Evolutionary conservation across 1,140 invertebrate genomes (phyloP).

Genomic region (Solen grandis): DNA sequence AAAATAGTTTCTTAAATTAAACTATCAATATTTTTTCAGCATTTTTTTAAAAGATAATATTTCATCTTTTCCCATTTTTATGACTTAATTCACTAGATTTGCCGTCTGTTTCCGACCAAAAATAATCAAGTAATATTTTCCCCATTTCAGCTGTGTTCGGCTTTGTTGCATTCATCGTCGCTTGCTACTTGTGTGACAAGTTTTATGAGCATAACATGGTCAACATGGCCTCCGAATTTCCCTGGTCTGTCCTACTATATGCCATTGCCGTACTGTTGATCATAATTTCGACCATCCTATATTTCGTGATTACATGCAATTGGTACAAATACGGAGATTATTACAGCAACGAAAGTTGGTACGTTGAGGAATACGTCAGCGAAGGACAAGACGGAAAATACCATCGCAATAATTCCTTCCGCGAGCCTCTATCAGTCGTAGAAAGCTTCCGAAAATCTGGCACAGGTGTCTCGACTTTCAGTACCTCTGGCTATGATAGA

Average conservation of each 20-base stretch:
- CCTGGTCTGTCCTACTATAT: neutral
- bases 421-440: neutral
- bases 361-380: neutral
- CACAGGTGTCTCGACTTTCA: neutral
- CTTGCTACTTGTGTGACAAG: neutral
- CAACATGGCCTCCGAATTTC: neutral
- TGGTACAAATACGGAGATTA: neutral
- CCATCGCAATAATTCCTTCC: neutral
- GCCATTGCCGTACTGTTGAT: neutral
- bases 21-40: too few relatives aligned
- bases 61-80: too few relatives aligned
- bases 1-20: too few relatives aligned
- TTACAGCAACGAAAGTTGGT: neutral
- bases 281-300: neutral
- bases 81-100: too few relatives aligned
- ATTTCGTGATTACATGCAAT: neutral
- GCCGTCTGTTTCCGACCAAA: too few relatives aligned
- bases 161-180: neutral
- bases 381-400: neutral
- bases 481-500: neutral
- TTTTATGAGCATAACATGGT: neutral
- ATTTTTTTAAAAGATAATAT: too few relatives aligned
- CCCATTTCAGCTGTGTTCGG: too few relatives aligned
- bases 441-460: neutral
- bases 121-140: too few relatives aligned